Percentiles rank a stretch among this genome's conserved stretches.
Evolutionary conservation across 2,113 vertebrate species (phyloP).

Genomic region (Formicarius rufipectus): DNA sequence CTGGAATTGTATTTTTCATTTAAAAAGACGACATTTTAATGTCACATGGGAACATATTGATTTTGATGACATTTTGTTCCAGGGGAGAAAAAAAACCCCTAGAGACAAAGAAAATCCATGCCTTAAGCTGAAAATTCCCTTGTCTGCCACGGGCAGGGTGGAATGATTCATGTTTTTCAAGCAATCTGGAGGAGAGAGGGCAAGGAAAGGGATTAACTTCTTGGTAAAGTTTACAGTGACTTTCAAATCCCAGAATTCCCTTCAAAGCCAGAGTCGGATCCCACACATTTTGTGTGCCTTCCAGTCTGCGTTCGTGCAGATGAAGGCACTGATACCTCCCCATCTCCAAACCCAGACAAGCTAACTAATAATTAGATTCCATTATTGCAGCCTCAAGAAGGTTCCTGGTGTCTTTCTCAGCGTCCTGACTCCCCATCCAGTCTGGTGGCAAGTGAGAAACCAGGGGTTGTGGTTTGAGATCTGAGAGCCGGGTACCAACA

Average conservation of each 20-base stretch:
- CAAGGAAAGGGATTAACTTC: not conserved
- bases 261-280: not conserved
- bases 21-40: not conserved
- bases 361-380: not conserved
- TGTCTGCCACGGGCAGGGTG: not conserved
- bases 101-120: not conserved
- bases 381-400: not conserved
- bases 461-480: not conserved
- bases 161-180: slow-evolving; percentile 3
- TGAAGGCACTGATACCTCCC: not conserved
- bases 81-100: not conserved
- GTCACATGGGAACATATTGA: not conserved
- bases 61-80: not conserved
- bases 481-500: not conserved
- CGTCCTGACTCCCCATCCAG: not conserved
- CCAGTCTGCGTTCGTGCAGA: not conserved
- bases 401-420: not conserved
- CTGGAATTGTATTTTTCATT: not conserved
- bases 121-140: not conserved
- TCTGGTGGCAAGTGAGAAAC: not conserved
- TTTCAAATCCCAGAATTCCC: not conserved
- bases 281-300: not conserved
- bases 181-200: not conserved
- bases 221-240: not conserved
- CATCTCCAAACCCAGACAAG: not conserved